A percentile compares a stretch with the other conserved stretches of the same genome.
Conservation (phyloP, 2,797 vertebrate species). For the Pangasius mekongensis region DNA sequence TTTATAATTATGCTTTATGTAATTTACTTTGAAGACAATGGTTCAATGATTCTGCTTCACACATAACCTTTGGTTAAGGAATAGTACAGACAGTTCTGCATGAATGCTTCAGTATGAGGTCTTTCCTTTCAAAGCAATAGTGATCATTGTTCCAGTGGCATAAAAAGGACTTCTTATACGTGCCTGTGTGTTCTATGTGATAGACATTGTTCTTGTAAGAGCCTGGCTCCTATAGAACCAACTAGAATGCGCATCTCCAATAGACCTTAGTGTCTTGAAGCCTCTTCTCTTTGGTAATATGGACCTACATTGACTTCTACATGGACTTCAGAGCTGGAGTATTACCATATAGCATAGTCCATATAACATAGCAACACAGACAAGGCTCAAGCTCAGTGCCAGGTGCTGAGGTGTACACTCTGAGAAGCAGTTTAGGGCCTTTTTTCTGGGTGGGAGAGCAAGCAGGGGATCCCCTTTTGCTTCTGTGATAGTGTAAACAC, state of each 20-base stretch:
- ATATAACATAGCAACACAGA: neutral
- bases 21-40: neutral
- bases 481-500: constrained; percentile 54
- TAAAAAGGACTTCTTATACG: neutral
- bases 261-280: neutral
- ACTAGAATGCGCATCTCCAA: neutral
- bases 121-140: neutral
- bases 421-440: constrained; percentile 18
- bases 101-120: neutral
- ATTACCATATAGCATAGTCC: neutral
- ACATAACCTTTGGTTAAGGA: neutral
- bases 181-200: neutral
- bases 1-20: neutral
- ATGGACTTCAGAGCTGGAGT: neutral
- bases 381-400: constrained; percentile 23
- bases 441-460: constrained; percentile 32
- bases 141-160: neutral
- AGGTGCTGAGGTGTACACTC: constrained; percentile 21
- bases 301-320: neutral
- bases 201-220: neutral
- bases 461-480: constrained; percentile 44
- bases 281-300: neutral
- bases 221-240: neutral
- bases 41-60: neutral
- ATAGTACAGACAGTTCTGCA: neutral